Evolutionary conservation across 2,113 vertebrate species (phyloP), one percentile per base, ranked within the genome.

Genomic region (Lycocorax pyrrhopterus): DNA sequence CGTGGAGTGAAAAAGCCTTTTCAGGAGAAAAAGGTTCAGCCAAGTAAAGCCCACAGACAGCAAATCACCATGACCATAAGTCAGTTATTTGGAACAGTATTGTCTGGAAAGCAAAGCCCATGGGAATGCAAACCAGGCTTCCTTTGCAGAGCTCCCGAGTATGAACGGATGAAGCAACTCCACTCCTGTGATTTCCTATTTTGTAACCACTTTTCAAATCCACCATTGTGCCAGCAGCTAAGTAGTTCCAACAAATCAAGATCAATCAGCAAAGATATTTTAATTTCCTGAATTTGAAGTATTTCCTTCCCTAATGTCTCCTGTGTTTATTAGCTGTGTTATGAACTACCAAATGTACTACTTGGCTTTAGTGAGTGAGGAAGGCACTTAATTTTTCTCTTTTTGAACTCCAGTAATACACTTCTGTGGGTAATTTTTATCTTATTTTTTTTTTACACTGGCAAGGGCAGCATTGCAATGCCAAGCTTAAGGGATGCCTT

Each of bases 61-160:
- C 3, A 16, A 55, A 59, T 23, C 26, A 29, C 0, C 2, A 33
- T 4, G 1, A 59, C 5, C 13, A 2, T 6, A 39, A 13, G 59
- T 7, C 44, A 52, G 15, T 8, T 17, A 16, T 15, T 18, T 51
- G 30, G 13, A 79, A 41, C 3, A 13, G 21, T 32, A 22, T 27
- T 32, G 67, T 30, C 72, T 52, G 39, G 51, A 35, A 92, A 72
- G 43, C 4, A 53, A 88, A 90, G 56, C 37, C 46, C 10, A 7
- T 0, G 19, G 18, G 62, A 39, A 16, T 1, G 4, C 35, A 62
- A 49, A 16, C 23, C 19, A 30, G 30, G 33, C 26, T 77, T 58
- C n/a, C 49, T 37, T 2, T 13, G 76, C 16, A 62, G 41, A 84
- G 47, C 71, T 43, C 41, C 32, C 1, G 13, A 12, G 20, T 3